A percentile compares a stretch with the other conserved stretches of the same genome.
Conservation (phyloP, 2,888 invertebrate species). For the Phalera bucephala region DNA sequence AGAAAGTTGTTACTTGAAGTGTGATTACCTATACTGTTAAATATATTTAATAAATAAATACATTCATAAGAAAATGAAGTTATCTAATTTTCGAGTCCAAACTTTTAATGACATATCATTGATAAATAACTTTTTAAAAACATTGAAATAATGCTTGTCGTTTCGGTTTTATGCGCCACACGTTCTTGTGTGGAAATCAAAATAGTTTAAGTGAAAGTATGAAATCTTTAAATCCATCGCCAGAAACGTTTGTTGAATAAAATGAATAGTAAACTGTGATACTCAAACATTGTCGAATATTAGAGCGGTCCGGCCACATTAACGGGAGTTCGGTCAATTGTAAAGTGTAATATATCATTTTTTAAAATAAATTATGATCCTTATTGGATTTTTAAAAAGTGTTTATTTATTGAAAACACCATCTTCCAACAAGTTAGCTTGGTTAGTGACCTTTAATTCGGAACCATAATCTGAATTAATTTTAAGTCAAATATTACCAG, state of each 20-base stretch:
- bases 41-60: conserved; percentile 27
- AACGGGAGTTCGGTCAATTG: conserved; percentile 71
- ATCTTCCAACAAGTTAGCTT: too few relatives aligned
- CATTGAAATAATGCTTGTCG: conserved; percentile 5
- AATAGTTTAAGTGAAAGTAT: conserved; percentile 12
- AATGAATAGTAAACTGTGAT: conserved; percentile 32
- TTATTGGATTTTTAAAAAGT: conserved; percentile 69
- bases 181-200: conserved; percentile 7
- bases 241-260: conserved; percentile 15
- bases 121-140: not conserved
- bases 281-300: conserved; percentile 29
- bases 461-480: too few relatives aligned
- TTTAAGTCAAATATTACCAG: too few relatives aligned
- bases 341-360: conserved; percentile 80
- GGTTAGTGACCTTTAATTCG: too few relatives aligned
- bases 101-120: not conserved
- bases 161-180: conserved; percentile 7
- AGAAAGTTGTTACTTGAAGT: not conserved
- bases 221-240: conserved; percentile 24
- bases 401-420: not conserved
- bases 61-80: conserved; percentile 24
- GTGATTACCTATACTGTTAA: too few relatives aligned
- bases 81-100: conserved; percentile 14
- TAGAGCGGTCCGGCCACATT: conserved; percentile 50
- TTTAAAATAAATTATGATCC: conserved; percentile 78